Percentiles rank a stretch among this genome's conserved stretches.
Evolutionary conservation across 2,113 vertebrate genomes (phyloP).

Genomic region (Rhadina sibilatrix): DNA sequence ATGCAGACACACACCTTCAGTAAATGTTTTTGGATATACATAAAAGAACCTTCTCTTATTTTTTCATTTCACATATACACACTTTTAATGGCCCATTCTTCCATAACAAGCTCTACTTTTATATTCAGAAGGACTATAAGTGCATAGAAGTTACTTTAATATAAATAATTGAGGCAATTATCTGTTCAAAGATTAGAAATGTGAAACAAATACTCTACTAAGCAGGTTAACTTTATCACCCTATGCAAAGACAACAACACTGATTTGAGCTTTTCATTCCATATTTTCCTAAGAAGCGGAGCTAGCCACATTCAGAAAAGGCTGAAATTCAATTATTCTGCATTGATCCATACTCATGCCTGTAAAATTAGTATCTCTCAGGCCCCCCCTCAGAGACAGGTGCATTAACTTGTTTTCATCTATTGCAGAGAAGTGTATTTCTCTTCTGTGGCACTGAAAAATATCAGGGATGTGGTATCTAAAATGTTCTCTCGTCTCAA

Average conservation of each 20-base stretch:
- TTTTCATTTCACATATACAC: neutral
- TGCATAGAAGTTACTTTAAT: neutral
- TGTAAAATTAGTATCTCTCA: neutral
- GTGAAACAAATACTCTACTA: slow-evolving; percentile 24
- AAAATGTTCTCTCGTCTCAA: neutral
- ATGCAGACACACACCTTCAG: neutral
- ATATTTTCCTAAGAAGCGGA: neutral
- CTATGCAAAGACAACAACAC: neutral
- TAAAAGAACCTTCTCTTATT: neutral
- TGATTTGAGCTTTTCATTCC: neutral
- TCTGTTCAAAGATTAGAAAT: slow-evolving; percentile 24
- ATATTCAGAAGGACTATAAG: neutral
- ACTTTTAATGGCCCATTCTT: neutral
- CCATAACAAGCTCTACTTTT: neutral
- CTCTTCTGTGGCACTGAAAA: neutral
- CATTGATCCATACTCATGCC: neutral
- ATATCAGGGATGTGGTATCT: neutral
- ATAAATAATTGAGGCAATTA: slow-evolving; percentile 13
- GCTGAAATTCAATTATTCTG: neutral
- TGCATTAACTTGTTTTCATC: neutral
- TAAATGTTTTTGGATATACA: neutral
- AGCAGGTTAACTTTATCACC: slow-evolving; percentile 3
- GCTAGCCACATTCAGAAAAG: slow-evolving; percentile 20
- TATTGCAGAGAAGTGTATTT: neutral
- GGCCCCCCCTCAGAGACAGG: neutral